Evolutionary conservation across 2,888 invertebrate species (phyloP).

Genomic region (Ornithoptera priamus): DNA sequence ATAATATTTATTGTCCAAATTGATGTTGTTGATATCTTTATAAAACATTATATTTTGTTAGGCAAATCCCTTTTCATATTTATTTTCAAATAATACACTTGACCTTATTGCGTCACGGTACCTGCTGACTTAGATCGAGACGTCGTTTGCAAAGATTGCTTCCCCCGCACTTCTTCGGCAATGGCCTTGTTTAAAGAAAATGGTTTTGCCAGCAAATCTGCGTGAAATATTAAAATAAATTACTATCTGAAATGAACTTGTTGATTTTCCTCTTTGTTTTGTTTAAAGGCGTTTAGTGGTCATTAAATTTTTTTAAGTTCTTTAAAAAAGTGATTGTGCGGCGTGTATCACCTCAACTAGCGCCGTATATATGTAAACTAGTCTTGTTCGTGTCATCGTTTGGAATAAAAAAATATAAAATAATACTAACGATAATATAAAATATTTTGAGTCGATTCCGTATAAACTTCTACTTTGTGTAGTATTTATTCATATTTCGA

Average conservation of each 20-base stretch:
- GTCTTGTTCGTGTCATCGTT: no score
- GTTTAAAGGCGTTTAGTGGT: neutral
- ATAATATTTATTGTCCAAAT: neutral
- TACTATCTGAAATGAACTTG: neutral
- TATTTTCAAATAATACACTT: constrained; percentile 31
- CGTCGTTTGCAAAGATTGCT: constrained; percentile 36
- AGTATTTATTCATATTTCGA: no score
- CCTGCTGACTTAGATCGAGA: constrained; percentile 42
- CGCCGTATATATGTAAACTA: no score
- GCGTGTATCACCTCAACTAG: no score
- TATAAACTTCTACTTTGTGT: no score
- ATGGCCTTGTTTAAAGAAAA: constrained; percentile 66
- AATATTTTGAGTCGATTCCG: no score
- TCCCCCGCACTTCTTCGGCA: constrained; percentile 52
- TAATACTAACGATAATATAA: no score
- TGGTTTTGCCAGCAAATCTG: constrained; percentile 58
- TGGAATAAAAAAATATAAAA: no score
- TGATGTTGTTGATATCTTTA: neutral
- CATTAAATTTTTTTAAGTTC: no score
- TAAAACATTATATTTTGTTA: neutral
- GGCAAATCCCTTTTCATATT: constrained; percentile 21
- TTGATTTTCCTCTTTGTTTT: neutral
- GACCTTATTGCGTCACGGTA: constrained; percentile 39
- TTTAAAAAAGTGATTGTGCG: no score
- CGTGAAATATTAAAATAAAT: neutral